Percentiles rank a stretch among this genome's conserved stretches.
These are phyloP conservation scores for Cryptocheilus praepositus DNA, from an alignment of 2,888 invertebrate genomes.

Conservation along the genomic window DNA sequence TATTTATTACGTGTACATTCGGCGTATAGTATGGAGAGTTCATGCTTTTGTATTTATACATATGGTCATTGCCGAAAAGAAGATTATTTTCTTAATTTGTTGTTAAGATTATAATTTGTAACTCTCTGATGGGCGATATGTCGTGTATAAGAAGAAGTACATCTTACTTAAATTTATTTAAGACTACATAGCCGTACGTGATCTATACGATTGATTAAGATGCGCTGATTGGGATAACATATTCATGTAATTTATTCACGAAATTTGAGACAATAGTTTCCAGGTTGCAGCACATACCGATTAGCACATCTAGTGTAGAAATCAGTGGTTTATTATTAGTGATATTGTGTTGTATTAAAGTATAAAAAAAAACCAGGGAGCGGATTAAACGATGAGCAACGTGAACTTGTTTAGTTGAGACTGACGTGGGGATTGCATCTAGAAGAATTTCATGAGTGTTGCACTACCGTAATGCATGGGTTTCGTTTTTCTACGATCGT, in stretches of 20 bases:
- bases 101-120: constrained; percentile 50
- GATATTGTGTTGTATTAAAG: constrained; percentile 17
- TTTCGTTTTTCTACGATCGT: constrained; percentile 22
- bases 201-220: constrained; percentile 33
- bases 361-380: not conserved
- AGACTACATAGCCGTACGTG: constrained; percentile 49
- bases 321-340: constrained; percentile 13
- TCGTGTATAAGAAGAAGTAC: constrained; percentile 53
- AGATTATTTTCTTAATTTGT: constrained; percentile 48
- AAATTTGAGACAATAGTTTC: constrained; percentile 41
- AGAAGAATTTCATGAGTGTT: constrained; percentile 32
- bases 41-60: constrained; percentile 50
- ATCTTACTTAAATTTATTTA: constrained; percentile 66
- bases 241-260: constrained; percentile 50
- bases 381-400: constrained; percentile 25
- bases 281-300: constrained; percentile 24
- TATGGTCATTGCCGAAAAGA: constrained; percentile 37
- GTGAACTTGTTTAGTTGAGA: constrained; percentile 55
- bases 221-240: constrained; percentile 29
- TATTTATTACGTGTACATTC: constrained; percentile 72
- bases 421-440: constrained; percentile 45
- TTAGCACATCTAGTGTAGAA: constrained; percentile 22
- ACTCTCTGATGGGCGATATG: constrained; percentile 42
- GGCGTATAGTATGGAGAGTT: constrained; percentile 60
- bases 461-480: constrained; percentile 53